These are phyloP conservation scores for Neuroscelio doddi DNA, from an alignment of 2,888 invertebrate genomes.

Conservation along the genomic window DNA sequence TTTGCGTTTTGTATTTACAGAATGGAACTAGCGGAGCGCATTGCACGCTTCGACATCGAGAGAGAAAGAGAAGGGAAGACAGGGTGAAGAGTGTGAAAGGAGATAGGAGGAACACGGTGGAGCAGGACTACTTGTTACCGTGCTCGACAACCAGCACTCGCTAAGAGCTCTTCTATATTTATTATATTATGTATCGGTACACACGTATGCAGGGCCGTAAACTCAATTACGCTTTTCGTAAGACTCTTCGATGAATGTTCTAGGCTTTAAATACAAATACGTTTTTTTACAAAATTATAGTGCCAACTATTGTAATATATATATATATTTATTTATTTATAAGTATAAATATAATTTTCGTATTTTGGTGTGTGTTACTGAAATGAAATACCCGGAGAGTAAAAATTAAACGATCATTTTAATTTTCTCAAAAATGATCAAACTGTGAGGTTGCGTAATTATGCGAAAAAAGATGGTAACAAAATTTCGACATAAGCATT, in stretches of 20 bases:
- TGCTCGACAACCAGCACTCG: conserved; percentile 18
- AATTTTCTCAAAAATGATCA: no score
- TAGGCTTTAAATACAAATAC: no score
- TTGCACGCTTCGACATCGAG: conserved; percentile 8
- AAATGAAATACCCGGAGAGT: no score
- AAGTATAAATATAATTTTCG: no score
- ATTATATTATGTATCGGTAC: conserved; percentile 27
- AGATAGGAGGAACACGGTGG: conserved; percentile 11
- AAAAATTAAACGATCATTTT: no score
- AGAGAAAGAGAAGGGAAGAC: conserved; percentile 1
- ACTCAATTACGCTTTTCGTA: neutral
- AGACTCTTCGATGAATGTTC: neutral
- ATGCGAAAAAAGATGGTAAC: no score
- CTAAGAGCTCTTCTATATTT: conserved; percentile 21
- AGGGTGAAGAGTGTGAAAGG: conserved; percentile 22
- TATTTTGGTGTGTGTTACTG: no score
- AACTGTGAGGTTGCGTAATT: no score
- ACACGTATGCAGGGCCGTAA: conserved; percentile 3
- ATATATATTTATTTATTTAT: no score
- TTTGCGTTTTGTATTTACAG: conserved; percentile 22
- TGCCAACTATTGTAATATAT: no score
- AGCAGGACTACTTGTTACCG: conserved; percentile 31
- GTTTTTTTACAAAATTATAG: no score
- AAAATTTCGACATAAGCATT: no score
- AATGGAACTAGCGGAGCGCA: conserved; percentile 18